A percentile compares a stretch with the other conserved stretches of the same genome.
phyloP scores from a whole-genome alignment of 2,888 invertebrate genomes.

The Hypselothyrea guttata region DNA sequence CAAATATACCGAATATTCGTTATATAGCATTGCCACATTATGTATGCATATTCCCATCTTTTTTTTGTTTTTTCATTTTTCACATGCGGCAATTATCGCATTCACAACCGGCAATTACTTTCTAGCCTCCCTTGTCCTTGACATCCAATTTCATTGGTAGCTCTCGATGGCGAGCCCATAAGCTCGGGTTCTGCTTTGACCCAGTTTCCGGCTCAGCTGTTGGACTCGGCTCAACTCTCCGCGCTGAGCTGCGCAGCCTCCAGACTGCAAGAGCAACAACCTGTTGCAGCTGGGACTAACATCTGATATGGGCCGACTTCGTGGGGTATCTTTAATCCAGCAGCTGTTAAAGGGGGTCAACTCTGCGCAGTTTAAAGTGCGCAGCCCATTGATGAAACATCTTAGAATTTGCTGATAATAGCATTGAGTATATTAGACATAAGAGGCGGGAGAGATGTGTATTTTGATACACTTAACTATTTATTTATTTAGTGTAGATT shows the following conservation, averaged over 20 bases:
- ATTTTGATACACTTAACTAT: too few relatives aligned
- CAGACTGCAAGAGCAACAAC: slow-evolving; percentile 31
- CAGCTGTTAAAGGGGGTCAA: slow-evolving; percentile 30
- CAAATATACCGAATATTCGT: slow-evolving; percentile 5
- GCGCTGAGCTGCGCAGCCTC: not conserved
- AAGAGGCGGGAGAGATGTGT: too few relatives aligned
- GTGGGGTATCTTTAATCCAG: slow-evolving; percentile 2
- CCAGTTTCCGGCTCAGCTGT: slow-evolving; percentile 59
- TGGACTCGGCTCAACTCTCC: slow-evolving; percentile 8
- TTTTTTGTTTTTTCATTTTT: not conserved
- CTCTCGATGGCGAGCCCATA: slow-evolving; percentile 16
- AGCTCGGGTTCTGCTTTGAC: slow-evolving; percentile 37
- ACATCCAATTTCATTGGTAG: slow-evolving; percentile 18
- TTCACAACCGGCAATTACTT: slow-evolving; percentile 11
- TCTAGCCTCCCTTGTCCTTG: slow-evolving; percentile 54
- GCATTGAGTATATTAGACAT: not conserved
- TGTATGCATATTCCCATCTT: not conserved
- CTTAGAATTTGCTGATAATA: too few relatives aligned
- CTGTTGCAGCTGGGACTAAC: slow-evolving; percentile 40
- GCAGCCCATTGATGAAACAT: slow-evolving; percentile 42
- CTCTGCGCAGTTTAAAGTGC: slow-evolving; percentile 48
- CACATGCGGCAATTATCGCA: slow-evolving; percentile 17
- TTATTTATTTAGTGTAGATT: too few relatives aligned
- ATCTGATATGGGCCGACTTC: slow-evolving; percentile 9
- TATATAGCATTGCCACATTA: not conserved